Conservation (phyloP, 2,888 invertebrate species). For the Stenodema calcarata region DNA sequence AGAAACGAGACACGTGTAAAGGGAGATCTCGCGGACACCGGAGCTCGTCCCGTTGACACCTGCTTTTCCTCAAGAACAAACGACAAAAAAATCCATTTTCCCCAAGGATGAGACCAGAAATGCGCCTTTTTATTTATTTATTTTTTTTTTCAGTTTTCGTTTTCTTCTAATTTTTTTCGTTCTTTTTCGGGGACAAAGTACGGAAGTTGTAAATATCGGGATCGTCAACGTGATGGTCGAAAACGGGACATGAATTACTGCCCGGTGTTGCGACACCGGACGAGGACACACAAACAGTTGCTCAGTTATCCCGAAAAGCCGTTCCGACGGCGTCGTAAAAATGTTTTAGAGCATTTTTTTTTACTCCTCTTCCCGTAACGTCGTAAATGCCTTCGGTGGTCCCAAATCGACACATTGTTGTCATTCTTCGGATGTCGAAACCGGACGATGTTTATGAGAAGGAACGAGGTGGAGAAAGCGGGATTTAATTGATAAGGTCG, state of each 20-base stretch:
- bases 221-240: neutral
- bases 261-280: neutral
- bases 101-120: too few species aligned
- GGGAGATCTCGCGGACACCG: neutral
- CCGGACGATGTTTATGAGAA: too few species aligned
- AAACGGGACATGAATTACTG: neutral
- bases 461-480: too few species aligned
- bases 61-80: neutral
- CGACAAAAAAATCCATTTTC: neutral
- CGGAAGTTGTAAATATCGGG: neutral
- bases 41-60: neutral
- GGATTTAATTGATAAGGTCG: too few species aligned
- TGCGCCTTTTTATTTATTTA: too few species aligned
- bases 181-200: neutral
- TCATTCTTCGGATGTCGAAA: too few species aligned
- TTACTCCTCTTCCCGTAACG: too few species aligned
- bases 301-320: neutral
- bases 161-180: neutral
- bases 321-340: neutral
- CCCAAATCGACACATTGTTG: too few species aligned
- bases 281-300: neutral
- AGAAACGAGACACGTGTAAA: constrained; percentile 1
- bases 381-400: too few species aligned
- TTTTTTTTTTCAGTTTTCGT: neutral
- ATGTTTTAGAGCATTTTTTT: too few species aligned